Evolutionary conservation across 37 sponge, comb jelly and placozoan genomes (phyloP).

Genomic region (Spongilla lacustris): DNA sequence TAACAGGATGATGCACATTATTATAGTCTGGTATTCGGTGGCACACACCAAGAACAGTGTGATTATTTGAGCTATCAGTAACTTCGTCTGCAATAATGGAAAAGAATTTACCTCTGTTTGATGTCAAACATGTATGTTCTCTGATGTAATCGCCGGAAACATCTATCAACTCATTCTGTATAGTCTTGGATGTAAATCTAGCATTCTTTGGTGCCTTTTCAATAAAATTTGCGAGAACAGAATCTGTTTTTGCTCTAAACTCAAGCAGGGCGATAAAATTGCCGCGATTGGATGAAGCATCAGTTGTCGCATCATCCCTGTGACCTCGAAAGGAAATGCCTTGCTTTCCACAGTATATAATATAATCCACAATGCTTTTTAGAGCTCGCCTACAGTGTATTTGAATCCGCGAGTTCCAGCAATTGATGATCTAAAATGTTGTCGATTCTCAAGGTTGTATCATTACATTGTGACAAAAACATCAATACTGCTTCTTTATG

Average conservation of each 20-base stretch:
- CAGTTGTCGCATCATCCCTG: slow-evolving; percentile 52
- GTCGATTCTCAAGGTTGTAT: no score
- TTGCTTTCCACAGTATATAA: slow-evolving; percentile 72
- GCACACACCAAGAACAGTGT: no score
- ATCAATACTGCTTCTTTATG: no score
- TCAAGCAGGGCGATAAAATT: slow-evolving; percentile 68
- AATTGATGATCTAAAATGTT: no score
- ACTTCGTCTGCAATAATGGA: slow-evolving; percentile 76
- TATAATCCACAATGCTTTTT: neutral
- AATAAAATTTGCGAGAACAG: slow-evolving; percentile 29
- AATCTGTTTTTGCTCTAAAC: slow-evolving; percentile 73
- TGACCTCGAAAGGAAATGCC: slow-evolving; percentile 70
- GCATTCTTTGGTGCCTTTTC: slow-evolving; percentile 69
- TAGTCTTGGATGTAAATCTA: slow-evolving; percentile 74
- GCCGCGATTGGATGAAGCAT: slow-evolving; percentile 50
- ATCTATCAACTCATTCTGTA: slow-evolving; percentile 66
- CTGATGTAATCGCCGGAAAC: slow-evolving; percentile 37
- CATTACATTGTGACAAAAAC: no score
- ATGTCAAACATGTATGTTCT: slow-evolving; percentile 17
- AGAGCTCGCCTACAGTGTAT: no score
- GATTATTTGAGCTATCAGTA: slow-evolving; percentile 47
- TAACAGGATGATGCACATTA: slow-evolving; percentile 4
- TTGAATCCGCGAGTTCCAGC: no score
- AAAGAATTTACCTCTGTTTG: slow-evolving; percentile 42
- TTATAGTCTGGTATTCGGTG: no score